These are phyloP conservation scores for Sepiola atlantica DNA, from an alignment of 2,888 invertebrate genomes.

Conservation along the genomic window DNA sequence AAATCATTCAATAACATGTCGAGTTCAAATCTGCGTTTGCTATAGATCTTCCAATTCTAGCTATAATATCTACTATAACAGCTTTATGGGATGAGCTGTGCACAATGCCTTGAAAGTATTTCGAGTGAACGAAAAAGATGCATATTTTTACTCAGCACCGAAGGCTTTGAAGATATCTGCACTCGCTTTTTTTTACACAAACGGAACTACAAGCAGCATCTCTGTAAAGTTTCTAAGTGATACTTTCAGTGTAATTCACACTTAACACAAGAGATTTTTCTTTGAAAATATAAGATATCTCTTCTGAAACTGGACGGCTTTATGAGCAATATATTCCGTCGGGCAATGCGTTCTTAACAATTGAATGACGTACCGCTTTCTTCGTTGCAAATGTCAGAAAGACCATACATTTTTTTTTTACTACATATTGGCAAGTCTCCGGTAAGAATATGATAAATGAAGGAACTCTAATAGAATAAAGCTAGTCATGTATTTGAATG, in stretches of 20 bases:
- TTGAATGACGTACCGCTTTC: background rate
- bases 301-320: background rate
- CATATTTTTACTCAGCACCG: background rate
- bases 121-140: background rate
- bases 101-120: no score
- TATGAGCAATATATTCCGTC: background rate
- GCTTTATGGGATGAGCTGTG: no score
- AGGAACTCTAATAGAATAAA: background rate
- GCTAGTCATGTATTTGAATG: background rate
- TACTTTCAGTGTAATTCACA: background rate
- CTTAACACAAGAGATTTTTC: background rate
- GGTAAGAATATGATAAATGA: background rate
- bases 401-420: background rate
- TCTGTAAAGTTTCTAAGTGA: background rate
- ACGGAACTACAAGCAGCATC: background rate
- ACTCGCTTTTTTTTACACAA: background rate
- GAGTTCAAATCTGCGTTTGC: no score
- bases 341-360: background rate
- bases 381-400: background rate
- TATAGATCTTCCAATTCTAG: no score
- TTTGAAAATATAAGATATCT: background rate
- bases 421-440: background rate
- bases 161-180: background rate
- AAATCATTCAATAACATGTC: no score
- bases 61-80: no score